Conservation (phyloP, 1,140 invertebrate genomes). For the Lycorma delicatula region DNA sequence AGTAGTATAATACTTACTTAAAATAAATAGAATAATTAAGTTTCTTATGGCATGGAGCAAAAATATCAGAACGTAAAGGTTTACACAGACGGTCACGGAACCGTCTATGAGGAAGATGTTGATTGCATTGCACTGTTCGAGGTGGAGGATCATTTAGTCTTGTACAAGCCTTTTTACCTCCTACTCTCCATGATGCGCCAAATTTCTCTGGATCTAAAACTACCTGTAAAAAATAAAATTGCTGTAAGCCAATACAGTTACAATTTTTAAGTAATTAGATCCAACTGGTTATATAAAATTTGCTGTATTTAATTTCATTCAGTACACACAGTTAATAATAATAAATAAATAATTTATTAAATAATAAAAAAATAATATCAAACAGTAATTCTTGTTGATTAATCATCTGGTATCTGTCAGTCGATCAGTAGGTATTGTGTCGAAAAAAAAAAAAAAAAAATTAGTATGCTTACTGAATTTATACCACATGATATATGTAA, state of each 20-base stretch:
- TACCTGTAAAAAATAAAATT: constrained; percentile 2
- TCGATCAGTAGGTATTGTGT: too few relatives aligned
- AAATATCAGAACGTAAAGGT: constrained; percentile 41
- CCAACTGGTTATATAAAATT: too few relatives aligned
- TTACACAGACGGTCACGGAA: constrained; percentile 31
- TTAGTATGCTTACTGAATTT: too few relatives aligned
- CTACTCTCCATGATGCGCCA: constrained; percentile 77
- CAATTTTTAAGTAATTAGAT: neutral
- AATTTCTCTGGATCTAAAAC: constrained; percentile 57
- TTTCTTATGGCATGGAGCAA: constrained; percentile 59
- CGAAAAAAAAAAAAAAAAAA: too few relatives aligned
- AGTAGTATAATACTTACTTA: constrained; percentile 40
- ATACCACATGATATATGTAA: too few relatives aligned
- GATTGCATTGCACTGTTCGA: constrained; percentile 25
- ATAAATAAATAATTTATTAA: too few relatives aligned
- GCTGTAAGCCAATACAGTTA: neutral
- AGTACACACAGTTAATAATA: too few relatives aligned
- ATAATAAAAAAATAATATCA: too few relatives aligned
- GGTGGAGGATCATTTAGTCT: constrained; percentile 35
- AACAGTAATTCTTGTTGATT: too few relatives aligned
- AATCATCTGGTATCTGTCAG: too few relatives aligned
- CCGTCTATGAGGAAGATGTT: constrained; percentile 26
- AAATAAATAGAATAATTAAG: constrained; percentile 70
- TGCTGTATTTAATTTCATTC: too few relatives aligned
- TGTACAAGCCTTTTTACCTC: constrained; percentile 61